phyloP scores from a whole-genome alignment of 2,113 vertebrate genomes.

The Scartelaos histophorus region DNA sequence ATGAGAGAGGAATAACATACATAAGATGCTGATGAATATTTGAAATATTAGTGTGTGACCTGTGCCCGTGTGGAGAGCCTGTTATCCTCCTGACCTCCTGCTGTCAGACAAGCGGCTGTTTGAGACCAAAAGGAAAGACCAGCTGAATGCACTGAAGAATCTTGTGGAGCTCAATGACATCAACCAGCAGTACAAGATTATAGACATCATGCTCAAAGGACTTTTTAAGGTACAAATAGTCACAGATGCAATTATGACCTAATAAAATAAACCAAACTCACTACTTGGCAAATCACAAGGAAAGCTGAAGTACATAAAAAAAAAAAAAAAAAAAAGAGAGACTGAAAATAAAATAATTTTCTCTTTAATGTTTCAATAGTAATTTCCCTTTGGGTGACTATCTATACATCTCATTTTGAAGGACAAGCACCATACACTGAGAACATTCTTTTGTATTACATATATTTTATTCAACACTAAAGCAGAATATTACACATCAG shows the following conservation, averaged over 20 bases:
- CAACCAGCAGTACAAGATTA: constrained; percentile 99
- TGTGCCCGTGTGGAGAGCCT: not conserved
- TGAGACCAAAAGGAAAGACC: constrained; percentile 95
- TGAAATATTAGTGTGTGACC: constrained; percentile 12
- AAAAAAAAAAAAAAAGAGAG: not conserved
- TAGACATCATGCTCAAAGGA: constrained; percentile 98
- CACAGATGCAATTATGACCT: not conserved
- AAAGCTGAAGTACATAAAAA: too few relatives aligned
- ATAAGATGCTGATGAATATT: not conserved
- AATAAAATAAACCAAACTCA: constrained; percentile 9
- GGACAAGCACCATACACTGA: constrained; percentile 49
- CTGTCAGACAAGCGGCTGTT: constrained; percentile 93
- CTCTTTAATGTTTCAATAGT: constrained; percentile 13
- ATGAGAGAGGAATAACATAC: not conserved
- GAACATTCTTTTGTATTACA: constrained; percentile 27
- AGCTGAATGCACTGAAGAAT: constrained; percentile 93
- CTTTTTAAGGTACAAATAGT: constrained; percentile 88
- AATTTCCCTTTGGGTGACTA: constrained; percentile 22
- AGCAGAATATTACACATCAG: constrained; percentile 5
- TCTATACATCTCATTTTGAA: constrained; percentile 39
- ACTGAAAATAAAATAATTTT: constrained; percentile 23
- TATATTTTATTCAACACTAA: not conserved
- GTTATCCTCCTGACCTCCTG: constrained; percentile 50
- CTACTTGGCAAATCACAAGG: too few relatives aligned
- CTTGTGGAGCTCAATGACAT: constrained; percentile 93